phyloP scores from a whole-genome alignment of 2,113 vertebrate species.

The Seriola rivoliana region DNA sequence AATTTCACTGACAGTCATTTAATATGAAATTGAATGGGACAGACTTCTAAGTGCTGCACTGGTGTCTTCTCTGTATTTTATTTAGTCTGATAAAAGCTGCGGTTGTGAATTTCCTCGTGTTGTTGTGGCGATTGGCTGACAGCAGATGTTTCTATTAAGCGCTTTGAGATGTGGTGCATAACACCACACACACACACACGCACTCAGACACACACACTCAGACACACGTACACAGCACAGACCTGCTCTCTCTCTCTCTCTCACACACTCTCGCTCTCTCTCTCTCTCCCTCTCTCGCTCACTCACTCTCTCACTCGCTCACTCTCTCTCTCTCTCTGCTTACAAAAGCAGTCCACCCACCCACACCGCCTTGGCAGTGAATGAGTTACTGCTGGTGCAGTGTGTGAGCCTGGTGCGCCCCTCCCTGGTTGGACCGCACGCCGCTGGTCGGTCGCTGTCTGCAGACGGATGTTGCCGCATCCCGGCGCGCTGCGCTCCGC shows the following conservation, averaged over 20 bases:
- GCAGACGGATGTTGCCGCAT: conserved; percentile 77
- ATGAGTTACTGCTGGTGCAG: conserved; percentile 76
- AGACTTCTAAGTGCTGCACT: background rate
- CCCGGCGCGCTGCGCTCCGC: conserved; percentile 60
- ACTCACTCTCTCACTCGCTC: background rate
- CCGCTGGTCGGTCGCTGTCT: conserved; percentile 44
- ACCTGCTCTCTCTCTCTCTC: background rate
- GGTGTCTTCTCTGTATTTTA: background rate
- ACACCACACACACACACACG: conserved; percentile 8
- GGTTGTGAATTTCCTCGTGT: background rate
- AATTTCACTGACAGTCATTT: background rate
- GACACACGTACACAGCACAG: background rate
- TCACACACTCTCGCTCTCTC: too few species aligned
- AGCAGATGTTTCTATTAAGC: conserved; percentile 35
- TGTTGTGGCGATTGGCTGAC: conserved; percentile 3
- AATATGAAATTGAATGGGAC: background rate
- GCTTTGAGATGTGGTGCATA: conserved; percentile 36
- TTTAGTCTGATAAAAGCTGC: background rate
- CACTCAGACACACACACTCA: background rate
- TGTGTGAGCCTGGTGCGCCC: conserved; percentile 64
- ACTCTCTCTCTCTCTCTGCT: background rate
- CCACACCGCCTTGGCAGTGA: conserved; percentile 51
- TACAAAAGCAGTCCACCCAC: conserved; percentile 39
- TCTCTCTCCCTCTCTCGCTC: background rate
- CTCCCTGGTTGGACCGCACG: conserved; percentile 62